phyloP scores from a whole-genome alignment of 2,888 invertebrate genomes.

The Thera obeliscata region DNA sequence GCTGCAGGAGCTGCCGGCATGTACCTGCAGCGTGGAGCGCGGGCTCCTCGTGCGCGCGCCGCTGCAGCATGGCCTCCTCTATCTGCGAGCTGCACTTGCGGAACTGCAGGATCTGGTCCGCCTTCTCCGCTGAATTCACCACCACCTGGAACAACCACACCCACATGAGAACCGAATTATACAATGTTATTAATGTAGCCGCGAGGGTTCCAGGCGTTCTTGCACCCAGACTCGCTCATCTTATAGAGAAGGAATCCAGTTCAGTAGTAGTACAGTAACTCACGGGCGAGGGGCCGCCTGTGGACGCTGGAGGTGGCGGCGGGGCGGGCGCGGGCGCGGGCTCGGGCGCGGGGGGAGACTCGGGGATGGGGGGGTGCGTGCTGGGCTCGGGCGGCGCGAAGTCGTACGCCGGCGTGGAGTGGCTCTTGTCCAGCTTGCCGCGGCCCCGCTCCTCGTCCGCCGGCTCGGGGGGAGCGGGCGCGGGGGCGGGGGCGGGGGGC shows the following conservation, averaged over 20 bases:
- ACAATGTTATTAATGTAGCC: no score
- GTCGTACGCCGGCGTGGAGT: constrained; percentile 93
- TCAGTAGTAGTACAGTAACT: no score
- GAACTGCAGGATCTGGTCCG: constrained; percentile 72
- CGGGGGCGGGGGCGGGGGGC: constrained; percentile 3
- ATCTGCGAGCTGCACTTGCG: constrained; percentile 71
- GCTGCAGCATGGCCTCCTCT: constrained; percentile 67
- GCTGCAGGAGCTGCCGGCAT: no score
- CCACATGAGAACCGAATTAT: neutral
- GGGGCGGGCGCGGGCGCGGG: constrained; percentile 13
- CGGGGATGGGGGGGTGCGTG: constrained; percentile 63
- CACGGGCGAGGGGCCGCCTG: no score
- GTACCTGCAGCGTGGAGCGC: neutral
- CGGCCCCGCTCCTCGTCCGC: constrained; percentile 41
- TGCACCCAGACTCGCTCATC: no score
- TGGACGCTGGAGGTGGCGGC: neutral
- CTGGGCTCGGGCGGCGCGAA: constrained; percentile 50
- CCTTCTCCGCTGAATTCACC: constrained; percentile 61
- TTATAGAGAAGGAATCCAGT: no score
- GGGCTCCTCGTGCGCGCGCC: constrained; percentile 37
- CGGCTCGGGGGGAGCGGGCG: constrained; percentile 84
- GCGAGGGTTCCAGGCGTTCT: no score
- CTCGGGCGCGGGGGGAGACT: constrained; percentile 63
- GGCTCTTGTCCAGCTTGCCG: constrained; percentile 89
- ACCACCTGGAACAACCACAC: constrained; percentile 29